Evolutionary conservation across 2,113 vertebrate genomes (phyloP).

Genomic region (Amazona guildingii): DNA sequence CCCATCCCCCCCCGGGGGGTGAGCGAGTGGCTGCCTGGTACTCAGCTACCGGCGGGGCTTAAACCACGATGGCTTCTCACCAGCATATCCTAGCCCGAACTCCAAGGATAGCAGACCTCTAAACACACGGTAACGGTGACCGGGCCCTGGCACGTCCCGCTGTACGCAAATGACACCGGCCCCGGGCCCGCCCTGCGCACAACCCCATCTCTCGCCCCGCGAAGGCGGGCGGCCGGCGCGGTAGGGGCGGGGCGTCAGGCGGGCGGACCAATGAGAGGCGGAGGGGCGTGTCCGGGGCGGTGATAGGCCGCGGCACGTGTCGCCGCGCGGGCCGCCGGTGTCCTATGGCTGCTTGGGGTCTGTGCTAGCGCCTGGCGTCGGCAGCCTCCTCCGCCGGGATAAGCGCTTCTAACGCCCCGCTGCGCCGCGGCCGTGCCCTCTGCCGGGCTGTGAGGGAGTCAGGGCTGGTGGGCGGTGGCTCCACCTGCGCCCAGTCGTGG

Average conservation of each 20-base stretch:
- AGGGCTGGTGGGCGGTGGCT: background rate
- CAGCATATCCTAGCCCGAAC: accelerated
- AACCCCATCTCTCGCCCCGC: no score
- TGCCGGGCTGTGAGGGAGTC: background rate
- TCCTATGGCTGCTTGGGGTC: background rate
- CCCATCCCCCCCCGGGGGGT: no score
- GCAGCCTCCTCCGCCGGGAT: no score
- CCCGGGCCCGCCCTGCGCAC: accelerated
- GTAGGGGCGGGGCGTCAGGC: background rate
- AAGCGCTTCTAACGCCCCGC: no score
- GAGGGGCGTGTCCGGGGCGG: background rate
- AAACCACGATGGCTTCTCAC: background rate
- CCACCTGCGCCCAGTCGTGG: background rate
- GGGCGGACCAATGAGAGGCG: background rate
- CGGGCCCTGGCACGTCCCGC: background rate
- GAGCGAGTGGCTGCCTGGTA: background rate
- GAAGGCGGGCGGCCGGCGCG: background rate
- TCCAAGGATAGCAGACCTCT: background rate
- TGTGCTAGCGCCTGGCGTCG: no score
- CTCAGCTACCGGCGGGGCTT: background rate
- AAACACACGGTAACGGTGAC: accelerated
- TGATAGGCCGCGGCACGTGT: background rate
- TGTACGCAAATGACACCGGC: no score
- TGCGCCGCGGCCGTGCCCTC: background rate
- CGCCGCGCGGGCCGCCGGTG: background rate